Percentiles rank a stretch among this genome's conserved stretches.
These are phyloP conservation scores for Toxostoma redivivum DNA, from an alignment of 2,113 vertebrate genomes.

Conservation along the genomic window DNA sequence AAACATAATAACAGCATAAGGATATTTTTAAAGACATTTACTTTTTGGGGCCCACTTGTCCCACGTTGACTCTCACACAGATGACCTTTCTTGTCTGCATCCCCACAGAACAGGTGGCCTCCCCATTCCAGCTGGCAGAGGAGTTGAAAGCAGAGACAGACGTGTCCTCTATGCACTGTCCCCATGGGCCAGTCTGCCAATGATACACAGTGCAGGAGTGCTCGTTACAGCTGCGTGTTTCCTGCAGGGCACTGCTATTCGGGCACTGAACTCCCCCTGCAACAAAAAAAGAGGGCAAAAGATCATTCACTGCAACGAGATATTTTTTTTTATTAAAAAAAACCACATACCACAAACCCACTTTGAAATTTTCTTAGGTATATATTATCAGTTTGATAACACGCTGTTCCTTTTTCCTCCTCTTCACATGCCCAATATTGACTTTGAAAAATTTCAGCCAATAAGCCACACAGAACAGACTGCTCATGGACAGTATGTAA, in stretches of 20 bases:
- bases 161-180: conserved; percentile 88
- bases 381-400: not conserved
- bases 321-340: not conserved
- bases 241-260: conserved; percentile 87
- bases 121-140: conserved; percentile 67
- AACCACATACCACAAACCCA: not conserved
- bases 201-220: conserved; percentile 96
- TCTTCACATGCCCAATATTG: not conserved
- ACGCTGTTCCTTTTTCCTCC: not conserved
- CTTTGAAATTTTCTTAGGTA: not conserved
- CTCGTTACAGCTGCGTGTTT: conserved; percentile 91
- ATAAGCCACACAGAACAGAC: not conserved
- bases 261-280: conserved; percentile 87
- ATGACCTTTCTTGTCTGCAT: conserved; percentile 98
- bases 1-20: not conserved
- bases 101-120: conserved; percentile 83
- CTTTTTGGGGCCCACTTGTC: conserved; percentile 98
- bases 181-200: conserved; percentile 94
- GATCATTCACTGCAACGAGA: not conserved
- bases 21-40: conserved; percentile 60
- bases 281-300: conserved; percentile 9
- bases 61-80: conserved; percentile 95
- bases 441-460: not conserved
- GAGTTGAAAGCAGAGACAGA: conserved; percentile 83
- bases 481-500: not conserved